Conservation (phyloP, 2,888 invertebrate species). For the Thecocarcelia acutangulata region DNA sequence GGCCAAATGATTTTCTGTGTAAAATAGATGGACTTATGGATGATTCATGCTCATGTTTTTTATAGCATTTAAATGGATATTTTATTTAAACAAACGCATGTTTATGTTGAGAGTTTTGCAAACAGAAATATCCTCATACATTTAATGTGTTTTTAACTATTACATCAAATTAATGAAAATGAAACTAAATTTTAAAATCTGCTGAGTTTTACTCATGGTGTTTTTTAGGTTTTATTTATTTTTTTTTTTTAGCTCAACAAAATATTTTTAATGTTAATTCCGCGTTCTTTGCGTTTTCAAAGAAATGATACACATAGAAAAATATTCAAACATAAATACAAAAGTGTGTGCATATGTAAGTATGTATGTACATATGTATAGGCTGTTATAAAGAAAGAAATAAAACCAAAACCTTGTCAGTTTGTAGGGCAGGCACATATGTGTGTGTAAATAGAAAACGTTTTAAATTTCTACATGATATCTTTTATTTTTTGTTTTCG, state of each 20-base stretch:
- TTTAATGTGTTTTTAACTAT: constrained; percentile 26
- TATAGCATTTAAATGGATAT: constrained; percentile 12
- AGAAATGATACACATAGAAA: neutral
- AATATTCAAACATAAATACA: neutral
- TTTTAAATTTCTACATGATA: constrained; percentile 50
- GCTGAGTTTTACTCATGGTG: constrained; percentile 2
- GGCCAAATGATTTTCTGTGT: constrained; percentile 37
- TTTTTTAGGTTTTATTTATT: constrained; percentile 17
- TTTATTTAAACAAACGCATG: constrained; percentile 11
- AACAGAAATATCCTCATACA: neutral
- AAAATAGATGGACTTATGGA: constrained; percentile 7
- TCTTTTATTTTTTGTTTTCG: neutral
- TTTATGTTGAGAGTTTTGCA: neutral
- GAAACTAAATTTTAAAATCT: constrained; percentile 51
- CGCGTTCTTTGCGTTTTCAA: constrained; percentile 58
- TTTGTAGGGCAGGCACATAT: constrained; percentile 57
- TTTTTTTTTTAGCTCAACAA: constrained; percentile 11
- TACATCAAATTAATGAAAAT: constrained; percentile 56
- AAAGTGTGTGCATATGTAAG: too few species aligned
- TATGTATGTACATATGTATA: too few species aligned
- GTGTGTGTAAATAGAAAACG: constrained; percentile 38
- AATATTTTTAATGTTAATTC: constrained; percentile 62
- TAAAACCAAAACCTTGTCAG: constrained; percentile 37
- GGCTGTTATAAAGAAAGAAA: neutral
- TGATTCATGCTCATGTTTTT: constrained; percentile 41